Evolutionary conservation across 1,140 invertebrate genomes (phyloP), one percentile per base, ranked within the genome.

Genomic region (Drosophila ironensis): DNA sequence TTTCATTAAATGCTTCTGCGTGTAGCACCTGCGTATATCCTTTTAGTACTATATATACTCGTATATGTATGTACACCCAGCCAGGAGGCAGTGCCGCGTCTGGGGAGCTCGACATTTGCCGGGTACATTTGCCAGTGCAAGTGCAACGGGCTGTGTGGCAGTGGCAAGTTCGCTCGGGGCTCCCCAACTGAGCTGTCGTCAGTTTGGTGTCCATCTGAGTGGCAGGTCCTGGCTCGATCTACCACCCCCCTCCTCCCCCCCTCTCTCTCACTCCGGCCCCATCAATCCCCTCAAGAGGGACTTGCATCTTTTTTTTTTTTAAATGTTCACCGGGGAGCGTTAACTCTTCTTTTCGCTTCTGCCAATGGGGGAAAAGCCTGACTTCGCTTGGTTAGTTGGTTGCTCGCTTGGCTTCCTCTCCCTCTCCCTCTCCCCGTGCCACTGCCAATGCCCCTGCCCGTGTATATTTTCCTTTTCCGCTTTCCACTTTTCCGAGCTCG

Each of bases 181-280:
- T 60, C n/a, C 12, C 78, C 73, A 84, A 52, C 73, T 56, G 78
- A 59, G 64, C 75, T 80, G 75, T 80, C 75, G 64, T 80, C 75
- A 74, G 75, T 80, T 80, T 54, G 59, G 75, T 33, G 30, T 71
- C 66, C 71, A 41, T 52, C 51, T 80, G 70, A 80, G 75, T 80
- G 57, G 75, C 64, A 52, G 51, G 20, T 60, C 56, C 54, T 74
- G 75, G n/a, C n/a, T n/a, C n/a, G n/a, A n/a, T n/a, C n/a, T n/a
- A n/a, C n/a, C n/a, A n/a, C 69, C 67, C 41, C 52, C 30, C 30
- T 9, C 30, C 27, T 27, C 9, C 27, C 6, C 25, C 25, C 9
- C 5, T 7, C 25, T 6, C n/a, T n/a, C n/a, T n/a, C n/a, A n/a
- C 25, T n/a, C 27, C 40, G 40, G 14, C 11, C 14, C 42, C 14